These are phyloP conservation scores for Uloborus plumipes DNA, from an alignment of 2,888 invertebrate species.

Conservation along the genomic window DNA sequence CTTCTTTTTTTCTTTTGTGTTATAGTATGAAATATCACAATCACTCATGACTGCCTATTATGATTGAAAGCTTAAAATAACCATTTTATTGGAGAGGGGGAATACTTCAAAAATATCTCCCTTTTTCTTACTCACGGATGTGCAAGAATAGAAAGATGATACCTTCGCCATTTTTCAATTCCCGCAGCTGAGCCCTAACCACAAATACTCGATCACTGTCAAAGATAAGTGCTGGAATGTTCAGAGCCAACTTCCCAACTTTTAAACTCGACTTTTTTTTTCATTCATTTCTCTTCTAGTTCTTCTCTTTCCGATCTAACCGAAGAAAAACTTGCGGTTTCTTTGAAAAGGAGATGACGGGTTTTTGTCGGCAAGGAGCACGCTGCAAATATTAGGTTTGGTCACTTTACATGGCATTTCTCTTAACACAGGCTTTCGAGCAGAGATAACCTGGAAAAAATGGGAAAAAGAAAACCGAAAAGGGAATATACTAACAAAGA, in stretches of 20 bases:
- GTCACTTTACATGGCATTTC: no score
- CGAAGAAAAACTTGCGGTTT: no score
- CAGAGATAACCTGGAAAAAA: no score
- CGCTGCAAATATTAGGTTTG: no score
- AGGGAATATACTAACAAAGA: no score
- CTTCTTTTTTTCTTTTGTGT: conserved; percentile 15
- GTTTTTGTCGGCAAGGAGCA: no score
- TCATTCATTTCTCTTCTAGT: conserved; percentile 5
- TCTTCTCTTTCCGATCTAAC: conserved; percentile 12
- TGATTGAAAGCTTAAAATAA: conserved; percentile 59
- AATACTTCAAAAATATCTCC: conserved; percentile 39
- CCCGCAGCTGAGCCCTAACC: conserved; percentile 52
- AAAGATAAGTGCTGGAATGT: conserved; percentile 59
- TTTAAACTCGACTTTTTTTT: conserved; percentile 52
- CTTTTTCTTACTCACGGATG: conserved; percentile 2
- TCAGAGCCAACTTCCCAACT: conserved; percentile 49
- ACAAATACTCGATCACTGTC: conserved; percentile 58
- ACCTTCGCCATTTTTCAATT: conserved; percentile 58
- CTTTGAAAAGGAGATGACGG: no score
- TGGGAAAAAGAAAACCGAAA: no score
- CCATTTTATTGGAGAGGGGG: conserved; percentile 47
- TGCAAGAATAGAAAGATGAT: conserved; percentile 59
- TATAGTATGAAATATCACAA: conserved; percentile 33
- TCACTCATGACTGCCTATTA: conserved; percentile 45
- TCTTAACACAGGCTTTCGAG: no score